Percentiles rank a stretch among this genome's conserved stretches.
phyloP scores from a whole-genome alignment of 2,797 vertebrate species.

The Protonibea diacanthus region DNA sequence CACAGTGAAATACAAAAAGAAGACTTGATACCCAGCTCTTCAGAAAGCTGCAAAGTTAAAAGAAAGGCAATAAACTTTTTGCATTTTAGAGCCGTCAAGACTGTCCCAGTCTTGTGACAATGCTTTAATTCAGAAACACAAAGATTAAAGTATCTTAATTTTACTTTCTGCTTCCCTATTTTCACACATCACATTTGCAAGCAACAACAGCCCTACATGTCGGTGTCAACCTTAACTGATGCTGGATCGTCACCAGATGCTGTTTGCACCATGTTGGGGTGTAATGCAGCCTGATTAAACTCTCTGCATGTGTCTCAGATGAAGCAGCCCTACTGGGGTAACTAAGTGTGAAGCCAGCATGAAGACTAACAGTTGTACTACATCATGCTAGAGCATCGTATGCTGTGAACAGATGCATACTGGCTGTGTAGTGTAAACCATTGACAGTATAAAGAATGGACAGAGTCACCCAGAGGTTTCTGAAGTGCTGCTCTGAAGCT shows the following conservation, averaged over 20 bases:
- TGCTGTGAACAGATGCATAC: neutral
- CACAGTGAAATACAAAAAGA: constrained; percentile 31
- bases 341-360: neutral
- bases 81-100: neutral
- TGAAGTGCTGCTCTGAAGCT: no score
- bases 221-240: neutral
- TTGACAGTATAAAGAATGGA: no score
- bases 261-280: neutral
- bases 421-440: no score
- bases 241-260: neutral
- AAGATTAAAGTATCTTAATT: neutral
- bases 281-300: constrained; percentile 1
- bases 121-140: neutral
- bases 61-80: constrained; percentile 8
- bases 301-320: neutral
- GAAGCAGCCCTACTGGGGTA: neutral
- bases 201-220: neutral
- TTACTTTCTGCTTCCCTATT: neutral
- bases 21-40: constrained; percentile 34
- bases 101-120: neutral
- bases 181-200: neutral
- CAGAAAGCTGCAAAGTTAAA: constrained; percentile 3
- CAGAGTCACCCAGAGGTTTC: no score
- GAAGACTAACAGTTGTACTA: neutral
- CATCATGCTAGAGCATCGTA: neutral